Evolutionary conservation across 2,113 vertebrate genomes (phyloP).

Genomic region (Sula dactylatra): DNA sequence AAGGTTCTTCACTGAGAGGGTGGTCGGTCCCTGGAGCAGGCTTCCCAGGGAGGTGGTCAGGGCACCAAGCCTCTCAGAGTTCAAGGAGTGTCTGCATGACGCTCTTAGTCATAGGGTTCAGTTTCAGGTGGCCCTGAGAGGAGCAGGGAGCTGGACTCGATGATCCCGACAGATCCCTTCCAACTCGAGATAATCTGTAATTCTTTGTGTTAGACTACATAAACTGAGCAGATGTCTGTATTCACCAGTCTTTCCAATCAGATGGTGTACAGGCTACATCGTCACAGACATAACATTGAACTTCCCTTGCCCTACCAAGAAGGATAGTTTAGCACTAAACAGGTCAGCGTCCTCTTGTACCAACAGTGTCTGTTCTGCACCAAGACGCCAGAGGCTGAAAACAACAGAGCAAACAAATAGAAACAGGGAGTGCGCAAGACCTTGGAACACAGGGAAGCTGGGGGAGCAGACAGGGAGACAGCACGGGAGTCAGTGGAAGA

Average conservation of each 20-base stretch:
- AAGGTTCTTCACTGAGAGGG: not conserved
- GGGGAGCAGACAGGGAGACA: rapidly evolving
- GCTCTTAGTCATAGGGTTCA: not conserved
- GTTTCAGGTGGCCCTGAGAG: no score
- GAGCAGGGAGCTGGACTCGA: not conserved
- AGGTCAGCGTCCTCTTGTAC: not conserved
- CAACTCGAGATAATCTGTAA: not conserved
- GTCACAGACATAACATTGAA: not conserved
- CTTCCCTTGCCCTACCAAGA: not conserved
- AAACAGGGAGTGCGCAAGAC: not conserved
- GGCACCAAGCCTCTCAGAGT: not conserved
- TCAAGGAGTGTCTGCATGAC: not conserved
- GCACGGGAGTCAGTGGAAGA: not conserved
- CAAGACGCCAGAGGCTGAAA: not conserved
- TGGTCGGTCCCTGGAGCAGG: not conserved
- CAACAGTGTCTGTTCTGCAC: not conserved
- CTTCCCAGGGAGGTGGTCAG: not conserved
- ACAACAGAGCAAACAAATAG: not conserved
- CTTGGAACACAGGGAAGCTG: not conserved
- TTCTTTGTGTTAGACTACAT: not conserved
- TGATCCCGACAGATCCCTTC: not conserved
- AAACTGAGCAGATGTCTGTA: not conserved
- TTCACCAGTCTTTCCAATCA: not conserved
- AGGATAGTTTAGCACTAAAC: not conserved
- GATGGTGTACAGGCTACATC: not conserved